Conservation (phyloP, 2,888 invertebrate species). For the Tenthredo distinguenda region DNA sequence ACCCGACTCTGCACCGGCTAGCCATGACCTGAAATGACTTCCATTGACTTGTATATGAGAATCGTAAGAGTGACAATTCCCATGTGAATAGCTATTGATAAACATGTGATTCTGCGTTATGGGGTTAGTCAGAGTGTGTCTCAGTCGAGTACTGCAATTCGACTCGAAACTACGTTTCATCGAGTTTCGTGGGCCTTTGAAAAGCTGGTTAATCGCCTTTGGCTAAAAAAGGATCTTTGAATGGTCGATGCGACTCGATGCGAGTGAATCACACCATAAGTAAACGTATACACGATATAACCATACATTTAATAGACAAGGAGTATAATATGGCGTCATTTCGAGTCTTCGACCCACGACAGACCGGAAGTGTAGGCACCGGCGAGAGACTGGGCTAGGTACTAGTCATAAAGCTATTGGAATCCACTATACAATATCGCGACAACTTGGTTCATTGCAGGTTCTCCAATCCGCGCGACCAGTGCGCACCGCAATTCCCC, state of each 20-base stretch:
- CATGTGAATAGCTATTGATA: neutral
- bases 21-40: neutral
- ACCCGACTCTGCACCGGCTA: neutral
- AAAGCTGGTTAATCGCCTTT: neutral
- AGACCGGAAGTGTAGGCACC: conserved; percentile 49
- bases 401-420: conserved; percentile 11
- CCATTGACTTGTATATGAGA: neutral
- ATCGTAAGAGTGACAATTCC: neutral
- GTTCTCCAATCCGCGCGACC: neutral
- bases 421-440: neutral
- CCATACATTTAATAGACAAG: neutral
- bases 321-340: conserved; percentile 8
- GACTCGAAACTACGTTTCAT: neutral
- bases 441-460: conserved; percentile 1
- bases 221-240: neutral
- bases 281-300: neutral
- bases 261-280: conserved; percentile 30
- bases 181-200: too few species aligned
- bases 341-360: conserved; percentile 48
- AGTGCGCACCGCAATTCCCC: neutral
- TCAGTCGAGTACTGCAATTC: conserved; percentile 29
- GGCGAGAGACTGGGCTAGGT: conserved; percentile 20
- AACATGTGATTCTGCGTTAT: neutral
- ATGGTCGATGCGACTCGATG: neutral
- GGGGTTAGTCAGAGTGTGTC: conserved; percentile 1